Base-by-base conservation (phyloP, 2,888 invertebrate genomes). In the Drosophila stalkeri region DNA sequence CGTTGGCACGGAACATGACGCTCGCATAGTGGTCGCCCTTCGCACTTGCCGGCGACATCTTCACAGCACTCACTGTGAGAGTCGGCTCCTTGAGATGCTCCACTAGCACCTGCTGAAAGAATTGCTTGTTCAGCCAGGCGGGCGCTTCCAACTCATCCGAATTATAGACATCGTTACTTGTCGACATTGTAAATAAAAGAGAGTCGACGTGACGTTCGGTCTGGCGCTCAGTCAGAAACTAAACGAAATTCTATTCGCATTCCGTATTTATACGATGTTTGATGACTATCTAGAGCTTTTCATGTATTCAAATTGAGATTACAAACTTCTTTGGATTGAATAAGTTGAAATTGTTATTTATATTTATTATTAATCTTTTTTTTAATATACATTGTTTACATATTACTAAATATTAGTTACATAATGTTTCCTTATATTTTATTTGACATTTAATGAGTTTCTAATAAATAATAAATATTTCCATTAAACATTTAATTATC, bases 1-100 rank as follows among this genome's bases (percentile, higher is more conserved):
- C 49, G 12, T n/a, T 49, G 31, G 49, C 49, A 3, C 49, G 49
- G n/a, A 49, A 49, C 49, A 49, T 49, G 7, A 49, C n/a, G 18
- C 31, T 49, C 31, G 49, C 49, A 31, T 49, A 49, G 49, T 49
- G 31, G 12, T 49, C 31, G 31, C 49, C 49, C 31, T n/a, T 49
- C 1, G 7, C 31, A 31, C 31, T 49, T n/a, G 49, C 49, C 2
- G 49, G 49, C 31, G 49, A 49, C 5, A 49, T 31, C 31, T 18
- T n/a, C 3, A 18, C 31, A 5, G 5, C 31, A 12, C n/a, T 31
- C 49, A 49, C 31, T 31, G 31, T 31, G 11, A 31, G 11, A n/a
- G 6, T 18, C 11, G 31, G 49, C 1, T 31, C 31, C 11, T 31
- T 31, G 11, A 31, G 31, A 31, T 49, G 31, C n/a, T 31, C 11